Percentiles rank a stretch among this genome's conserved stretches.
phyloP scores from a whole-genome alignment of 2,113 vertebrate genomes.

The Trichechus manatus region DNA sequence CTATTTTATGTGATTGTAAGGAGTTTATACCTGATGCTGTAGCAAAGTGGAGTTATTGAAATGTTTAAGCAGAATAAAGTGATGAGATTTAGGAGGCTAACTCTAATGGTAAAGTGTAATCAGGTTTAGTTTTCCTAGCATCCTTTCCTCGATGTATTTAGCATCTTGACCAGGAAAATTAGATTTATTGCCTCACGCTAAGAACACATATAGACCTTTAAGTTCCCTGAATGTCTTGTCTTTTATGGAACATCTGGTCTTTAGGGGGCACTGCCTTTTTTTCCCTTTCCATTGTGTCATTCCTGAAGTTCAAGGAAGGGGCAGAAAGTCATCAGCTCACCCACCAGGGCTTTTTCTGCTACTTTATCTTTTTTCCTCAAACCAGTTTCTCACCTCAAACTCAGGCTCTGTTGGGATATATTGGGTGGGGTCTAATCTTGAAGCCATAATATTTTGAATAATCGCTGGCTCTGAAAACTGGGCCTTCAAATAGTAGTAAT shows the following conservation, averaged over 20 bases:
- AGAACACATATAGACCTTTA: not conserved
- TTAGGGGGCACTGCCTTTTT: not conserved
- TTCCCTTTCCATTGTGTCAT: slow-evolving; percentile 24
- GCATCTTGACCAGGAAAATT: slow-evolving; percentile 4
- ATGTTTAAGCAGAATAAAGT: slow-evolving; percentile 32
- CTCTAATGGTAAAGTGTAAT: not conserved
- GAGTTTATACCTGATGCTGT: not conserved
- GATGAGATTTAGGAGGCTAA: not conserved
- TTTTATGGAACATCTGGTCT: slow-evolving; percentile 39
- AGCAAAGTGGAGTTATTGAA: not conserved
- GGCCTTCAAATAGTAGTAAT: slow-evolving; percentile 64
- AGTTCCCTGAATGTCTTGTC: not conserved
- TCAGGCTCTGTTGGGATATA: slow-evolving; percentile 33
- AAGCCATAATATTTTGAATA: slow-evolving; percentile 60
- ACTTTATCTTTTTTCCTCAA: not conserved
- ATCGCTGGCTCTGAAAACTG: slow-evolving; percentile 8
- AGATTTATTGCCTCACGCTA: slow-evolving; percentile 17
- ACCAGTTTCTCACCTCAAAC: slow-evolving; percentile 61
- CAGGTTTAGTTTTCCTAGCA: slow-evolving; percentile 1
- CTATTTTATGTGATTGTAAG: not conserved
- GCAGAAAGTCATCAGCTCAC: slow-evolving; percentile 58
- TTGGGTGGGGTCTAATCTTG: slow-evolving; percentile 38
- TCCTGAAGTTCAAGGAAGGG: slow-evolving; percentile 64
- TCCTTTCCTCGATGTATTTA: slow-evolving; percentile 44
- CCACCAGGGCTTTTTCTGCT: not conserved